These are phyloP conservation scores for Balanococcus diminutus DNA, from an alignment of 2,888 invertebrate genomes.

Conservation along the genomic window DNA sequence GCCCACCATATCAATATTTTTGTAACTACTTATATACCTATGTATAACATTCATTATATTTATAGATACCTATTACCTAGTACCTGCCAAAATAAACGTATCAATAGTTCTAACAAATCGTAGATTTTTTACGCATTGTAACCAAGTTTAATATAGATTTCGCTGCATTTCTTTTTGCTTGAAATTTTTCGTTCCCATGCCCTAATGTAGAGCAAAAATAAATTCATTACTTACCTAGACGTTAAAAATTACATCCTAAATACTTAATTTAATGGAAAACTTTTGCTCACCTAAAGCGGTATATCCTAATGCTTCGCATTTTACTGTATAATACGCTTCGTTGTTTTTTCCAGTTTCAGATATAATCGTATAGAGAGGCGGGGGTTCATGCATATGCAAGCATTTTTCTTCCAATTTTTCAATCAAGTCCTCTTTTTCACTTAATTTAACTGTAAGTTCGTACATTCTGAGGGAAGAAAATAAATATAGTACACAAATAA, in stretches of 20 bases:
- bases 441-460: constrained; percentile 31
- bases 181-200: constrained; percentile 15
- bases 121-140: constrained; percentile 24
- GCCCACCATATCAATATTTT: too few species aligned
- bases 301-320: constrained; percentile 55
- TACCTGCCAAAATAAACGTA: not conserved
- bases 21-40: too few species aligned
- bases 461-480: constrained; percentile 11
- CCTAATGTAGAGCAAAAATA: constrained; percentile 21
- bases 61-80: not conserved
- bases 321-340: constrained; percentile 48
- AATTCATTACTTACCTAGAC: not conserved
- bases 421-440: constrained; percentile 52
- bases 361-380: constrained; percentile 51
- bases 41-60: not conserved
- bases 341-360: constrained; percentile 53
- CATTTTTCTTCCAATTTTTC: constrained; percentile 55
- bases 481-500: not conserved
- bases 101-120: not conserved
- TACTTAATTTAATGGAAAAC: not conserved
- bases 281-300: constrained; percentile 49
- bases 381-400: constrained; percentile 52
- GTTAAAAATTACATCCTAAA: not conserved
- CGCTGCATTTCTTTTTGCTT: constrained; percentile 52
- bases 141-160: constrained; percentile 54